These are phyloP conservation scores for Brachionus koreanus DNA, from an alignment of 1,140 invertebrate species.

Conservation along the genomic window DNA sequence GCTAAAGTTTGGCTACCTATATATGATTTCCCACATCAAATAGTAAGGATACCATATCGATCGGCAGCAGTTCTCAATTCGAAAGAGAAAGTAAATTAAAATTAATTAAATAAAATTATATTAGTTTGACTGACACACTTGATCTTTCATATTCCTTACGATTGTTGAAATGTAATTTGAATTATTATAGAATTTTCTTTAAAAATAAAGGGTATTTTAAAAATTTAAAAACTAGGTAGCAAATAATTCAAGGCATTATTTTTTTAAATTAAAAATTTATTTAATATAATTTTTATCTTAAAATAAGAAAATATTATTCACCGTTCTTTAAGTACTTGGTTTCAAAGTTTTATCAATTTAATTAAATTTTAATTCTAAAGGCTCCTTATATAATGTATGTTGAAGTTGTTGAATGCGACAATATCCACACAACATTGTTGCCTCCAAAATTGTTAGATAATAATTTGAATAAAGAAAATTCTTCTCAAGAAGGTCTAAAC, in stretches of 20 bases:
- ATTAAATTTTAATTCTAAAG: not conserved
- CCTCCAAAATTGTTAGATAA: constrained; percentile 67
- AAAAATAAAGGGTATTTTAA: no score
- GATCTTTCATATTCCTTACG: not conserved
- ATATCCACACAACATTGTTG: constrained; percentile 72
- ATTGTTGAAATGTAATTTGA: no score
- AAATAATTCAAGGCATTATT: not conserved
- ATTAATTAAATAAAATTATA: constrained; percentile 36
- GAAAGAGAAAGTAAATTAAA: constrained; percentile 78
- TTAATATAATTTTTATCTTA: not conserved
- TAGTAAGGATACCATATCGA: constrained; percentile 85
- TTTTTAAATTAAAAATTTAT: not conserved
- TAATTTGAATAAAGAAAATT: constrained; percentile 52
- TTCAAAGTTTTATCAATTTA: no score
- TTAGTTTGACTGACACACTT: not conserved
- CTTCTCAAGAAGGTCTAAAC: not conserved
- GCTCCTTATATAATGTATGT: constrained; percentile 96
- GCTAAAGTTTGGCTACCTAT: constrained; percentile 94
- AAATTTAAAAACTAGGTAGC: not conserved
- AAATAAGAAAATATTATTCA: no score
- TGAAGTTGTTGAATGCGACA: constrained; percentile 86
- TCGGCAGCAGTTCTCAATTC: constrained; percentile 94
- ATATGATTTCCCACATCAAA: constrained; percentile 68
- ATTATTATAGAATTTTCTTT: no score
- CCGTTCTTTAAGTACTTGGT: no score